phyloP scores from a whole-genome alignment of 2,797 vertebrate species.

The Pipistrellus pygmaeus region DNA sequence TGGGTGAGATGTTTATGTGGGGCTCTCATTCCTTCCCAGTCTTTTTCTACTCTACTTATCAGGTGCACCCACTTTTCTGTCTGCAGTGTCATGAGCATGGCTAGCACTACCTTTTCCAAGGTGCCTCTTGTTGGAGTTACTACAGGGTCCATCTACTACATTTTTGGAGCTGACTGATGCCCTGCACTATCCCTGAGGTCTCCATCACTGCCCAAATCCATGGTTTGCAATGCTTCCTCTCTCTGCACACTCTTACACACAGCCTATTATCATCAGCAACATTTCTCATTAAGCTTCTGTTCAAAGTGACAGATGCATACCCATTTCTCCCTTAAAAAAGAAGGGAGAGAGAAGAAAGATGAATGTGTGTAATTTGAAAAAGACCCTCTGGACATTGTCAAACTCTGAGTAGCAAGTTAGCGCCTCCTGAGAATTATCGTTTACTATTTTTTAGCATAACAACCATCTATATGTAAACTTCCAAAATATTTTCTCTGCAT shows the following conservation, averaged over 20 bases:
- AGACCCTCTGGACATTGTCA: not conserved
- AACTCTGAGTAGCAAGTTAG: not conserved
- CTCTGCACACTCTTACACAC: not conserved
- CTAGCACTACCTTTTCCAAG: not conserved
- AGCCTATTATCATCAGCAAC: not conserved
- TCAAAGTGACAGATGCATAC: not conserved
- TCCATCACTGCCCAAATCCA: not conserved
- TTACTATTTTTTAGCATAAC: not conserved
- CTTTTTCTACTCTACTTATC: not conserved
- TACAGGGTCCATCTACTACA: not conserved
- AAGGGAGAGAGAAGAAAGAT: not conserved
- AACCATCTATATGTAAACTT: not conserved
- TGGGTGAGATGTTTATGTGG: not conserved
- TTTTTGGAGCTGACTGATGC: not conserved
- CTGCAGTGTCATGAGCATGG: rapidly evolving
- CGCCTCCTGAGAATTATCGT: not conserved
- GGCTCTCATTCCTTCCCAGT: not conserved
- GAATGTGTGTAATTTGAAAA: not conserved
- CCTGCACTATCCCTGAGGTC: rapidly evolving
- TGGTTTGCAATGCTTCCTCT: not conserved
- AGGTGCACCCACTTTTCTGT: not conserved
- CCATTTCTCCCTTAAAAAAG: not conserved
- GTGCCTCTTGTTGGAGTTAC: not conserved
- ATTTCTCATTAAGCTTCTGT: not conserved
- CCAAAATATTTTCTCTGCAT: not conserved